These are phyloP conservation scores for Dermatemys mawii DNA, from an alignment of 2,113 vertebrate genomes.

Conservation along the genomic window DNA sequence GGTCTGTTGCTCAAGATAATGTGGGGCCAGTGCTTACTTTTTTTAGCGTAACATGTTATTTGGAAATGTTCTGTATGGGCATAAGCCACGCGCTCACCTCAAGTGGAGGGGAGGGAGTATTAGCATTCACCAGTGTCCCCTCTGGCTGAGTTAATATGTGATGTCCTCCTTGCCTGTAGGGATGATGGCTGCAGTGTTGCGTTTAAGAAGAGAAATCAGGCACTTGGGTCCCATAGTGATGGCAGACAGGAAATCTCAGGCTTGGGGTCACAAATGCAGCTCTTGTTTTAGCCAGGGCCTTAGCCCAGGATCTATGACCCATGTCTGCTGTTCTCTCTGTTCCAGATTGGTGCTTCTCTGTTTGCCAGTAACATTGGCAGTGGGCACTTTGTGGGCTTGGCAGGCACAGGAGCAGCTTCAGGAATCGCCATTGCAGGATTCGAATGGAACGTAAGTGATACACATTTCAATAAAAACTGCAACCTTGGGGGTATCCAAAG, in stretches of 20 bases:
- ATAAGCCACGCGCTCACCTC: neutral
- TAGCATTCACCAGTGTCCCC: neutral
- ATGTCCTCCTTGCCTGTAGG: neutral
- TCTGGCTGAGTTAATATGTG: neutral
- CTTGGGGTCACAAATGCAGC: neutral
- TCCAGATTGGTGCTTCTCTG: constrained; percentile 94
- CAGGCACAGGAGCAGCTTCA: constrained; percentile 87
- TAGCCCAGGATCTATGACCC: neutral
- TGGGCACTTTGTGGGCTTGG: constrained; percentile 93
- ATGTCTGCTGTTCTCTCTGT: neutral
- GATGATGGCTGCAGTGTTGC: neutral
- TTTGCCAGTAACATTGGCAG: constrained; percentile 98
- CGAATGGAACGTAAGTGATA: constrained; percentile 92
- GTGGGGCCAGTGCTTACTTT: no score
- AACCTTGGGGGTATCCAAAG: neutral
- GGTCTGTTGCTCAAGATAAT: no score
- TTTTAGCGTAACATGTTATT: neutral
- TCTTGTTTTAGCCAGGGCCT: neutral
- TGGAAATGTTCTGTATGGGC: neutral
- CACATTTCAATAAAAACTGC: neutral
- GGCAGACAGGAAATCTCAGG: neutral
- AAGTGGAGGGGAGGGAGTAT: neutral
- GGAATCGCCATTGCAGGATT: constrained; percentile 91
- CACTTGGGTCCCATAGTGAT: neutral
- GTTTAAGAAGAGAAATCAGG: neutral